Conservation (phyloP, 2,888 invertebrate species). For the Chrysolina oricalcia region DNA sequence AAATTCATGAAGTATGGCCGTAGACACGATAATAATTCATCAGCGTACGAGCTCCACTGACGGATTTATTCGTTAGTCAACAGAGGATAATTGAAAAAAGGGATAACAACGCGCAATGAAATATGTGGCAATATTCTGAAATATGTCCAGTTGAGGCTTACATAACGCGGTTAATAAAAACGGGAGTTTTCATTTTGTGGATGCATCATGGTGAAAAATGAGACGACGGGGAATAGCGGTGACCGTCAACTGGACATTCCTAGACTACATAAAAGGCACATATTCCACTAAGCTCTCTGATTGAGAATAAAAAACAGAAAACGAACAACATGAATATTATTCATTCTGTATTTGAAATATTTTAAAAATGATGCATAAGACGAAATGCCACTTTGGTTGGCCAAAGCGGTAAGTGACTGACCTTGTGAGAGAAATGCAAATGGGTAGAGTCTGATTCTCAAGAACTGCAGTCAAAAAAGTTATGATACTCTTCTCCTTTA, state of each 20-base stretch:
- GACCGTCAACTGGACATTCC: neutral
- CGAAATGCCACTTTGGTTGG: no score
- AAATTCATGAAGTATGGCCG: constrained; percentile 33
- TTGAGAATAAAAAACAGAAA: neutral
- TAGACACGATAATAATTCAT: constrained; percentile 20
- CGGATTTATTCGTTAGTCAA: constrained; percentile 23
- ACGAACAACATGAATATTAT: no score
- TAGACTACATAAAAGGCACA: neutral
- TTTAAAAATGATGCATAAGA: no score
- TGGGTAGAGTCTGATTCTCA: no score
- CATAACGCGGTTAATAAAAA: neutral
- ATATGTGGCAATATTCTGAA: constrained; percentile 13
- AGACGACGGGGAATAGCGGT: neutral
- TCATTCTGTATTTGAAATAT: no score
- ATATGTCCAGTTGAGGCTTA: neutral
- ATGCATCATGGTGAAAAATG: neutral
- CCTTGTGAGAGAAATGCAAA: no score
- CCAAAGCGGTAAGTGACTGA: no score
- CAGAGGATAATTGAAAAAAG: constrained; percentile 23
- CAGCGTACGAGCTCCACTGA: constrained; percentile 6
- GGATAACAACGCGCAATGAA: constrained; percentile 15
- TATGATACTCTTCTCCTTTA: no score
- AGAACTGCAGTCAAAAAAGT: no score
- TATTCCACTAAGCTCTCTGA: no score
- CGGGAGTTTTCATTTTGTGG: neutral